Conservation (phyloP, 1,140 invertebrate genomes). For the Hypothenemus hampei region DNA sequence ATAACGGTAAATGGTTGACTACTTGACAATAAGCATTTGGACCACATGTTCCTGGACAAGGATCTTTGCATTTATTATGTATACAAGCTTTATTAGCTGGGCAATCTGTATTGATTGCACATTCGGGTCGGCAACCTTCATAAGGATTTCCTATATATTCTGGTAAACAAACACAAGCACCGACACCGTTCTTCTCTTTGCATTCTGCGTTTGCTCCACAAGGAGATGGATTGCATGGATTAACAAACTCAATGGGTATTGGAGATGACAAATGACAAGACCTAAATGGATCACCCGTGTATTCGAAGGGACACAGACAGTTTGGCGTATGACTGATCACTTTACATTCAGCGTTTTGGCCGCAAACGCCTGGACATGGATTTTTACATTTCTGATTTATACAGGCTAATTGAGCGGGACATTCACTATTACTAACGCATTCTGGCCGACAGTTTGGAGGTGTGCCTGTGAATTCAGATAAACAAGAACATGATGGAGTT, state of each 20-base stretch:
- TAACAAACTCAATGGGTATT: conserved; percentile 32
- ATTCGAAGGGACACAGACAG: conserved; percentile 57
- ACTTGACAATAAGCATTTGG: conserved; percentile 69
- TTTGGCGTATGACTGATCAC: conserved; percentile 57
- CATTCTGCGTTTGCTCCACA: conserved; percentile 72
- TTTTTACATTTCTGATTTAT: conserved; percentile 64
- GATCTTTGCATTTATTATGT: conserved; percentile 67
- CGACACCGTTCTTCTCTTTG: conserved; percentile 56
- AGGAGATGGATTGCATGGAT: conserved; percentile 63
- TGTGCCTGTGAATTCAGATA: conserved; percentile 55
- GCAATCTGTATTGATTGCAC: conserved; percentile 68
- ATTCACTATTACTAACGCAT: conserved; percentile 61
- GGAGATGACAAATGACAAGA: conserved; percentile 36
- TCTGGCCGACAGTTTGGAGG: conserved; percentile 64
- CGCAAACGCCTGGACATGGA: conserved; percentile 59
- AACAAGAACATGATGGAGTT: conserved; percentile 60
- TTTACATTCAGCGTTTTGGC: conserved; percentile 52
- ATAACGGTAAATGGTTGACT: conserved; percentile 66
- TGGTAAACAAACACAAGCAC: conserved; percentile 61
- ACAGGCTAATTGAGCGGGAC: conserved; percentile 57
- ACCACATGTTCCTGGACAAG: conserved; percentile 73
- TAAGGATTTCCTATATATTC: conserved; percentile 64
- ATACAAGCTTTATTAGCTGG: conserved; percentile 66
- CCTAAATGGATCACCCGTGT: conserved; percentile 57
- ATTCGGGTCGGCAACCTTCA: conserved; percentile 67